Conservation (phyloP, 2,113 vertebrate genomes). For the Eira barbara region DNA sequence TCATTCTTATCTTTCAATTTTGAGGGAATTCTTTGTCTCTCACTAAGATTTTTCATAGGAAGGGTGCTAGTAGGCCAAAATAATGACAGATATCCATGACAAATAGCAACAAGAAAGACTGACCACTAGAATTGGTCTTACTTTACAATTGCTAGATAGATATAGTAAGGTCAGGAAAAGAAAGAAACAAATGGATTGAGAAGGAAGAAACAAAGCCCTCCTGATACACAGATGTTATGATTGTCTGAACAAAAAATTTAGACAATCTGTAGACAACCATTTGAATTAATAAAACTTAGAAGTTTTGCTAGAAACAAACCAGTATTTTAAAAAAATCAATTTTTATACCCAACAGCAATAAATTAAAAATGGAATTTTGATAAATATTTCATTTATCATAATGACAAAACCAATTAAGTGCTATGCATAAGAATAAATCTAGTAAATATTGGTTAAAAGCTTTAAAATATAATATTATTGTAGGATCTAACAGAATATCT, state of each 20-base stretch:
- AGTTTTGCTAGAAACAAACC: not conserved
- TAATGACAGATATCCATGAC: not conserved
- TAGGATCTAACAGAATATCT: not conserved
- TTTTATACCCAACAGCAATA: not conserved
- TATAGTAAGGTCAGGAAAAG: not conserved
- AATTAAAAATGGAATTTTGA: constrained; percentile 23
- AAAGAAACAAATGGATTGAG: not conserved
- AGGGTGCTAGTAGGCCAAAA: not conserved
- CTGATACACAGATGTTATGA: not conserved
- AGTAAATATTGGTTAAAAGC: not conserved
- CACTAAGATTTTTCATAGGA: not conserved
- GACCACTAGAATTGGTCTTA: not conserved
- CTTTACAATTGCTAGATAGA: not conserved
- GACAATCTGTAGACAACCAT: not conserved
- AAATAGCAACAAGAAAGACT: not conserved
- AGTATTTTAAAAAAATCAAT: not conserved
- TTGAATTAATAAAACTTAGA: not conserved
- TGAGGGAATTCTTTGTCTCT: not conserved
- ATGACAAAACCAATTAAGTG: not conserved
- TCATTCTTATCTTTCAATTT: not conserved
- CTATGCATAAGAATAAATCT: not conserved
- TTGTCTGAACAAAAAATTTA: not conserved
- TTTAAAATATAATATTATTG: not conserved
- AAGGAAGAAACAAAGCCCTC: not conserved
- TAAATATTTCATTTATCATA: not conserved